Evolutionary conservation across 2,888 invertebrate genomes (phyloP), one percentile per base, ranked within the genome.

Genomic region (Blastobasis adustella): DNA sequence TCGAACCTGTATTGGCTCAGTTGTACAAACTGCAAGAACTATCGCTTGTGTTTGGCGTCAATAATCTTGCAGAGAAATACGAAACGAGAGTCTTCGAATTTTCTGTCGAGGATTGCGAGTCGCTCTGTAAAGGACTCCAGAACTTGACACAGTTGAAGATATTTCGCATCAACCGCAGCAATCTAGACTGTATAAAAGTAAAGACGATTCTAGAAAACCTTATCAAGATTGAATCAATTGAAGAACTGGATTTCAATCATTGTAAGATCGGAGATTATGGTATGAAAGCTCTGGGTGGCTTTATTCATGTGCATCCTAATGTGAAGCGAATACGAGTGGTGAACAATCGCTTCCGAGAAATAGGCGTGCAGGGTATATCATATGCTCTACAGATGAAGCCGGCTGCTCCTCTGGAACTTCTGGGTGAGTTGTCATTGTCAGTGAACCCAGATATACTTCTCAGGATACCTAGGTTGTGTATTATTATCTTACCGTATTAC

Each of bases 241-340:
- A 89, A 56, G 91, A 91, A 62, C 64, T 93, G 40, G 91, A 93
- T 69, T 89, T 93, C 48, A 92, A 92, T 54, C 90, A 93, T 66
- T 93, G 93, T 67, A 87, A 90, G 60, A 90, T 93, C 48, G 90
- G 87, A 4, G 90, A 93, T 66, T 81, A 84, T 46, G 93, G 93
- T 0, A 91, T 92, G 63, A 84, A 91, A 52, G 92, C 92, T 10
- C 75, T 93, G 3, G 92, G 91, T 0, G 91, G 91, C 57, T 79
- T 91, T 54, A 82, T 90, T 49, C 76, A 61, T 41, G 59, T 82
- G 7, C 90, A 91, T 60, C 77, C 73, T 7, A 83, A 80, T 44
- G 63, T 92, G 36, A 88, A 80, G 61, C 69, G 73, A 49, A 71
- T 92, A 1, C 79, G 88, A 54, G 80, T 92, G 47, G 81, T 84